A percentile compares a stretch with the other conserved stretches of the same genome.
Evolutionary conservation across 2,888 invertebrate species (phyloP).

Genomic region (Meganola albula): DNA sequence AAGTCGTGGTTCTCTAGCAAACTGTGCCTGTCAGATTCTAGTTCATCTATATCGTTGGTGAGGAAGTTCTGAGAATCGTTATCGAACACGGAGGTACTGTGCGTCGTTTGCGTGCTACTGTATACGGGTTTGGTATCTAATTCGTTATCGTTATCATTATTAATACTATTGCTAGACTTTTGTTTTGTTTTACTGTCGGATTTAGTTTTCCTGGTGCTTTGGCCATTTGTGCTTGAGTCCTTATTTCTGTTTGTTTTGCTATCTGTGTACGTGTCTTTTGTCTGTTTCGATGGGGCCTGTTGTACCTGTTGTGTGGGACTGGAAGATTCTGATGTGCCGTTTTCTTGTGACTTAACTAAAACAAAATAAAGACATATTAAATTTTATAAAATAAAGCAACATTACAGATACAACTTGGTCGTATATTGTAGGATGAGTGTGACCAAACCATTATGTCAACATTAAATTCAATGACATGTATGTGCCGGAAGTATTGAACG

Average conservation of each 20-base stretch:
- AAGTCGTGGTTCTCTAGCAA: slow-evolving; percentile 68
- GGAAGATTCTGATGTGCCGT: slow-evolving; percentile 71
- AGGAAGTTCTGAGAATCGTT: slow-evolving; percentile 55
- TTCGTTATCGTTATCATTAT: slow-evolving; percentile 50
- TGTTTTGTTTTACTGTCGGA: slow-evolving; percentile 72
- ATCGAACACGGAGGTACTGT: slow-evolving; percentile 53
- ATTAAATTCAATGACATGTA: too few species aligned
- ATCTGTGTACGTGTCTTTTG: slow-evolving; percentile 65
- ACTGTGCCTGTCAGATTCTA: slow-evolving; percentile 72
- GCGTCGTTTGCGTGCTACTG: slow-evolving; percentile 28
- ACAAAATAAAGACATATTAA: slow-evolving; percentile 5
- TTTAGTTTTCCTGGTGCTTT: slow-evolving; percentile 60
- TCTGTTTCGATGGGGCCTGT: slow-evolving; percentile 68
- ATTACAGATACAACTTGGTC: neutral
- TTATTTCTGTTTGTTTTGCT: slow-evolving; percentile 60
- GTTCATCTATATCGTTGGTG: slow-evolving; percentile 62
- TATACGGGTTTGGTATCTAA: slow-evolving; percentile 25
- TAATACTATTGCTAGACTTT: slow-evolving; percentile 70
- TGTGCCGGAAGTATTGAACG: too few species aligned
- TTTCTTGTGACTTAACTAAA: slow-evolving; percentile 73
- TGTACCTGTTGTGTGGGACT: slow-evolving; percentile 60
- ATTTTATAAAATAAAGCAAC: too few species aligned
- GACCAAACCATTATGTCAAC: too few species aligned
- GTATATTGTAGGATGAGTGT: neutral
- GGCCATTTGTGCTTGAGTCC: slow-evolving; percentile 66